A percentile compares a stretch with the other conserved stretches of the same genome.
Evolutionary conservation across 23 tunicate genomes (phyloP).

Genomic region (Botrylloides violaceus): DNA sequence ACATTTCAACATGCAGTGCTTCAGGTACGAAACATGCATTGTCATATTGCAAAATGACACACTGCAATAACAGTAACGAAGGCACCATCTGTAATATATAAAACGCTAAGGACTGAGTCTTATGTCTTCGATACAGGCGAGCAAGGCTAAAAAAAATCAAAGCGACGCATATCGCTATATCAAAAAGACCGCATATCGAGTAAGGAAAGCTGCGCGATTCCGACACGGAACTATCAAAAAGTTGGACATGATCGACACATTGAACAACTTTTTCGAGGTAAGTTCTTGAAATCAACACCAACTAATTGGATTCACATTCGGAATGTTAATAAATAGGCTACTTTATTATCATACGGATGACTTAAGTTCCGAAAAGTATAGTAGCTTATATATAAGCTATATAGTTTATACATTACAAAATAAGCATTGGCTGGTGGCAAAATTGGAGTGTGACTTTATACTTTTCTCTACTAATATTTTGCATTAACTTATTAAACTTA

Average conservation of each 20-base stretch:
- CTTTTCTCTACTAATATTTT: neutral
- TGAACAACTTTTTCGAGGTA: constrained; percentile 18
- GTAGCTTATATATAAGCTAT: too few relatives aligned
- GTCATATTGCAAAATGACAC: too few relatives aligned
- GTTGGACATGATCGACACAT: constrained; percentile 10
- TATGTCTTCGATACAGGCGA: neutral
- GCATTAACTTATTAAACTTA: too few relatives aligned
- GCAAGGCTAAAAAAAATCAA: neutral
- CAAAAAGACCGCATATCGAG: constrained; percentile 3
- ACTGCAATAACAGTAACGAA: too few relatives aligned
- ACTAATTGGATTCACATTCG: too few relatives aligned
- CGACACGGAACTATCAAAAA: constrained; percentile 15
- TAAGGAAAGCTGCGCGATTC: constrained; percentile 1
- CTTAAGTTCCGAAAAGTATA: too few relatives aligned
- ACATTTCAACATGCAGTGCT: neutral
- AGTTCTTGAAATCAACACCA: neutral
- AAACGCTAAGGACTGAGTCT: neutral
- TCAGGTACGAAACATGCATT: neutral
- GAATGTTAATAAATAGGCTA: too few relatives aligned
- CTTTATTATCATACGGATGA: too few relatives aligned
- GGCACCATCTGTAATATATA: neutral
- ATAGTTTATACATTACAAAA: too few relatives aligned
- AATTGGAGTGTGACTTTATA: neutral
- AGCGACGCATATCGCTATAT: constrained; percentile 5
- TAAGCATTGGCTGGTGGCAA: neutral